Evolutionary conservation across 1,140 invertebrate genomes (phyloP).

Genomic region (Dendroctonus valens): DNA sequence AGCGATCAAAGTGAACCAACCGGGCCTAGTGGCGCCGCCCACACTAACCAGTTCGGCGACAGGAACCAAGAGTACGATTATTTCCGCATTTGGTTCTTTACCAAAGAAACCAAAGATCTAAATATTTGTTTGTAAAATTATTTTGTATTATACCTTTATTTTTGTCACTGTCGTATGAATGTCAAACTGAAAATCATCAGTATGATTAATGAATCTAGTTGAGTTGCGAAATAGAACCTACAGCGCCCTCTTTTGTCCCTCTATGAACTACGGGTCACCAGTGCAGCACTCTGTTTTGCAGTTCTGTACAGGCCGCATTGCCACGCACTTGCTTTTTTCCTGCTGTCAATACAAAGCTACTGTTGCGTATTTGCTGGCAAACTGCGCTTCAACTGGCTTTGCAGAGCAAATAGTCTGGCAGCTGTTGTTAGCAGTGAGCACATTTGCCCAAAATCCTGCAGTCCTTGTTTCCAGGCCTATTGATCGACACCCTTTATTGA

Average conservation of each 20-base stretch:
- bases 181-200: not conserved
- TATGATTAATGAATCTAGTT: not conserved
- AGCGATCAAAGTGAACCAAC: constrained; percentile 53
- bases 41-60: constrained; percentile 75
- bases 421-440: no score
- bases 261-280: no score
- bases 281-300: no score
- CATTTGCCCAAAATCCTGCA: no score
- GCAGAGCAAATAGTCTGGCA: no score
- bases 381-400: no score
- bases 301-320: no score
- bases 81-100: constrained; percentile 84
- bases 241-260: no score
- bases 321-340: no score
- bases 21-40: constrained; percentile 61
- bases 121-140: constrained; percentile 37
- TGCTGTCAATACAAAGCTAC: no score
- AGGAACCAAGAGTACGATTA: constrained; percentile 82
- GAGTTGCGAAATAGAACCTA: not conserved
- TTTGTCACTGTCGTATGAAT: no score
- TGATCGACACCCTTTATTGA: constrained; percentile 14
- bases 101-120: constrained; percentile 73
- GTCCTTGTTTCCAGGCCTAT: not conserved
- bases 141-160: constrained; percentile 13
- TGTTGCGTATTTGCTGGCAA: no score